Percentiles rank a stretch among this genome's conserved stretches.
phyloP scores from a whole-genome alignment of 1,140 invertebrate genomes.

The Sesamia nonagrioides region DNA sequence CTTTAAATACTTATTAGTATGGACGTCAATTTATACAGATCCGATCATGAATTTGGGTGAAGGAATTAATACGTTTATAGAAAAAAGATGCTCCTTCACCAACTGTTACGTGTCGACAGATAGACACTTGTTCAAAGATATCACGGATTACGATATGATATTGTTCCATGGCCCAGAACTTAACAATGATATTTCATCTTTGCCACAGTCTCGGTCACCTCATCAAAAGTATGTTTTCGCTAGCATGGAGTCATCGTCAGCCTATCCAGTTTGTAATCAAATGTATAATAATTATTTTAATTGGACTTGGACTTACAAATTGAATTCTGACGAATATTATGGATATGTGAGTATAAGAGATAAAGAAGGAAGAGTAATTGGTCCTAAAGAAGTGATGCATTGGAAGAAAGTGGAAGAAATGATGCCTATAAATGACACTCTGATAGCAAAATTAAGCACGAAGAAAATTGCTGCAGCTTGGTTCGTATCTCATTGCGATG shows the following conservation, averaged over 20 bases:
- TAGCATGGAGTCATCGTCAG: conserved; percentile 76
- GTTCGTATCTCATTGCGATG: conserved; percentile 90
- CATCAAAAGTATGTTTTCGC: conserved; percentile 82
- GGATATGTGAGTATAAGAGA: conserved; percentile 77
- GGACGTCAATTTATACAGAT: conserved; percentile 50
- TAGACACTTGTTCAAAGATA: conserved; percentile 47
- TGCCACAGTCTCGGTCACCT: conserved; percentile 65
- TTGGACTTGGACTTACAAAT: conserved; percentile 90
- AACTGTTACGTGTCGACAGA: conserved; percentile 59
- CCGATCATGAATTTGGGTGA: conserved; percentile 53
- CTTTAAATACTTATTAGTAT: conserved; percentile 53
- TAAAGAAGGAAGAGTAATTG: conserved; percentile 65
- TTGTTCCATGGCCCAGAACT: conserved; percentile 61
- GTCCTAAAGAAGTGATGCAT: conserved; percentile 66
- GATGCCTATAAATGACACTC: conserved; percentile 63
- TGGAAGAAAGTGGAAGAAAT: conserved; percentile 74
- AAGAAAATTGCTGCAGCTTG: conserved; percentile 88
- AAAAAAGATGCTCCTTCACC: conserved; percentile 48
- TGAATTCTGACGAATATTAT: conserved; percentile 87
- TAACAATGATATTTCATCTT: neutral
- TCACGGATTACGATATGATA: conserved; percentile 62
- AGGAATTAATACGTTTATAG: conserved; percentile 54
- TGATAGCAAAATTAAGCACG: conserved; percentile 68
- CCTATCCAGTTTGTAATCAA: conserved; percentile 62
- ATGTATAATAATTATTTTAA: conserved; percentile 85